Conservation (phyloP, 2,113 vertebrate genomes). For the Psilopogon haemacephalus region DNA sequence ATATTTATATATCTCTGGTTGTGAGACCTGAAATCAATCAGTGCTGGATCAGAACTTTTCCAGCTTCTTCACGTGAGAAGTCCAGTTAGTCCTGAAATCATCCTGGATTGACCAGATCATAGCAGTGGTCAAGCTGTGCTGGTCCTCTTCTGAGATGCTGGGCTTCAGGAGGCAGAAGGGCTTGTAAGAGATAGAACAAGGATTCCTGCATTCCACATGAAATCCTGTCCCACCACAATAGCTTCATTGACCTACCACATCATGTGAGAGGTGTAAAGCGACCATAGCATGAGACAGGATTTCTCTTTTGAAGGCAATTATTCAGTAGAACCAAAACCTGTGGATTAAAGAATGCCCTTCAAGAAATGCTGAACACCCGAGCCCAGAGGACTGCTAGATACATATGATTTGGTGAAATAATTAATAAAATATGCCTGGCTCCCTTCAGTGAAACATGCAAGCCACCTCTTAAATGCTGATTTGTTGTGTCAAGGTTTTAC, state of each 20-base stretch:
- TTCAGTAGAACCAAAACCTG: conserved; percentile 12
- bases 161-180: not conserved
- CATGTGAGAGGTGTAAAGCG: not conserved
- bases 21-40: not conserved
- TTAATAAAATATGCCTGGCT: conserved; percentile 54
- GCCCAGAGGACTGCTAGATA: not conserved
- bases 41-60: not conserved
- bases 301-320: not conserved
- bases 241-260: not conserved
- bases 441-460: conserved; percentile 39
- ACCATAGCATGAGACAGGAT: not conserved
- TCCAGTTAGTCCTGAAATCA: not conserved
- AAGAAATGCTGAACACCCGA: not conserved
- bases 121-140: not conserved
- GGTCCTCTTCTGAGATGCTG: not conserved
- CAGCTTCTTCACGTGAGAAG: not conserved
- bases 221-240: not conserved
- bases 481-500: conserved; percentile 20
- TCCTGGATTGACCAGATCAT: not conserved
- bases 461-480: conserved; percentile 22
- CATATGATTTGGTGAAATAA: conserved; percentile 46
- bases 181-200: not conserved
- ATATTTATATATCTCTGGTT: not conserved
- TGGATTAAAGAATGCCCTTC: conserved; percentile 12
- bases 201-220: not conserved